Evolutionary conservation across 2,888 invertebrate genomes (phyloP).

Genomic region (Timema cristinae): DNA sequence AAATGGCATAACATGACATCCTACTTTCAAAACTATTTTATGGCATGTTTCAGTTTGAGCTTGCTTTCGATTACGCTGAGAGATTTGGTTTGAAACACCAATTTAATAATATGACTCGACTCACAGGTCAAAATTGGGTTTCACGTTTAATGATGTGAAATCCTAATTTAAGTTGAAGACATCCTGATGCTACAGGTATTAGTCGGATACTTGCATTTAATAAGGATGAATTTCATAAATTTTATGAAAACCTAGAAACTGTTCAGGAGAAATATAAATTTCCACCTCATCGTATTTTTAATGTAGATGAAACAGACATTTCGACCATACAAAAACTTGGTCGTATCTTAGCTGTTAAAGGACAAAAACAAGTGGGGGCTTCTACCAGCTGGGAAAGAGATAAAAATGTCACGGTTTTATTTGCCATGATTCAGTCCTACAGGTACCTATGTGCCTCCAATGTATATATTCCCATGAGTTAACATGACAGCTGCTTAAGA

Average conservation of each 20-base stretch:
- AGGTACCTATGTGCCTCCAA: not conserved
- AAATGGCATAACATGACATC: not conserved
- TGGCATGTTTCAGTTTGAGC: not conserved
- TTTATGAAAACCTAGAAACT: not conserved
- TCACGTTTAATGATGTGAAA: not conserved
- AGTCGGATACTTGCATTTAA: not conserved
- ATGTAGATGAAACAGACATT: conserved; percentile 43
- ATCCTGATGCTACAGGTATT: not conserved
- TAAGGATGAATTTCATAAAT: not conserved
- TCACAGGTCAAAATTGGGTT: not conserved
- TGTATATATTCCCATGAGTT: not conserved
- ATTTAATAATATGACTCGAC: not conserved
- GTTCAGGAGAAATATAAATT: not conserved
- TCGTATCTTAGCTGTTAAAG: conserved; percentile 42
- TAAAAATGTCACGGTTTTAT: conserved; percentile 39
- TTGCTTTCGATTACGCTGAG: conserved; percentile 4
- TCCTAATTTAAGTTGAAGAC: not conserved
- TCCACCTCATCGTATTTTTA: not conserved
- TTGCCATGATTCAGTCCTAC: not conserved
- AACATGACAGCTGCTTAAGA: not conserved
- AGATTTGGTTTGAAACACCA: not conserved
- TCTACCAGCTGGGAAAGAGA: conserved; percentile 44
- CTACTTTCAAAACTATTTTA: not conserved
- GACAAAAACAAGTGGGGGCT: conserved; percentile 43
- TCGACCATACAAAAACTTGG: conserved; percentile 42